Evolutionary conservation across 2,888 invertebrate species (phyloP), one percentile per base, ranked within the genome.

Genomic region (Artemia sp.): DNA sequence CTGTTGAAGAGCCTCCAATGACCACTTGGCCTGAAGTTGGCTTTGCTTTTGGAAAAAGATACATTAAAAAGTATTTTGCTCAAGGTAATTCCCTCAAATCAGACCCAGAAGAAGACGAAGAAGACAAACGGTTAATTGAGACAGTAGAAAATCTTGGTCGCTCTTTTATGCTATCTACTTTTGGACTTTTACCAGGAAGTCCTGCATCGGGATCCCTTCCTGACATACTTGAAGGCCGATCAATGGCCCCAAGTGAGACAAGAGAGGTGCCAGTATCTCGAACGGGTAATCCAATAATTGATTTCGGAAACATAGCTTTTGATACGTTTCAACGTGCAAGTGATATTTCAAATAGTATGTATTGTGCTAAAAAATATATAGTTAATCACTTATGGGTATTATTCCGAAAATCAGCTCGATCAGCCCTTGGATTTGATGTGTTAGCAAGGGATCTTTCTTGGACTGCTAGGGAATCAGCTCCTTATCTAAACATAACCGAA

Each of bases 271-370:
- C 67, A 24, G 38, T 50, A 12, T 14, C 52, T 12, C 68, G 52
- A 66, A 68, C 68, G n/a, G 68, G 68, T 50, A 68, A 68, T 68
- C 68, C 51, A n/a, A 52, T 68, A 12, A 51, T 68, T 19, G 68
- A 68, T 51, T 51, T 68, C 52, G 68, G 68, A 9, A 68, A 68
- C 12, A 19, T 52, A 12, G 14, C 52, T 14, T 19, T 68, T 7
- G 52, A 38, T 52, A 68, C n/a, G n/a, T 11, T 68, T 58, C 68
- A 68, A 51, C 38, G 68, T 52, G 68, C 68, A 12, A 68, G 38
- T 11, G 53, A 58, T 12, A 51, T 52, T 24, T 51, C 51, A 14
- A 51, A 68, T 68, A 52, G 52, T 12, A 38, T 68, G 14, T 68
- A 51, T 12, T 68, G 68, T 58, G 14, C 52, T 38, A 68, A 68